Conservation (phyloP, 2,113 vertebrate genomes). For the Oryzias curvinotus region DNA sequence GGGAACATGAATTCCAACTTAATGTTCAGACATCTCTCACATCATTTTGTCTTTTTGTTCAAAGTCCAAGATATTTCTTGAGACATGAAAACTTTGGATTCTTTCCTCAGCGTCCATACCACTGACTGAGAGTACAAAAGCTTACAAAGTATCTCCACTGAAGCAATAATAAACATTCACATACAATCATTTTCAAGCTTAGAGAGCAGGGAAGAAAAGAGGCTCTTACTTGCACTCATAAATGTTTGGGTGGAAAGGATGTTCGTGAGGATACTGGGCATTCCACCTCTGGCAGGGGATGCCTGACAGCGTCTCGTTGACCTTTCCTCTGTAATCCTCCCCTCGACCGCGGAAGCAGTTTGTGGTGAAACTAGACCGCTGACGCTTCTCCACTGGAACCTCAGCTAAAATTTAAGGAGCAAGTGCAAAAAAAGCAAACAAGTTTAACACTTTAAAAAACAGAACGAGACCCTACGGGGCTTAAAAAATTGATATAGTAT, state of each 20-base stretch:
- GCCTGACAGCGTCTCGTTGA: slow-evolving; percentile 85
- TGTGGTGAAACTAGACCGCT: slow-evolving; percentile 74
- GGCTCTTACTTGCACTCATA: slow-evolving; percentile 91
- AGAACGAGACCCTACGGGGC: not conserved
- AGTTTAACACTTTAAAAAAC: not conserved
- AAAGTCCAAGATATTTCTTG: too few species aligned
- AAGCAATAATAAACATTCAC: slow-evolving; percentile 42
- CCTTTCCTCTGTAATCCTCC: slow-evolving; percentile 86
- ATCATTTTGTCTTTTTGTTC: not conserved
- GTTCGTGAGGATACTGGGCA: slow-evolving; percentile 84
- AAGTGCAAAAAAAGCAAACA: not conserved
- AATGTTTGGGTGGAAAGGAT: slow-evolving; percentile 86
- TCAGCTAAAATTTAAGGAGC: slow-evolving; percentile 54
- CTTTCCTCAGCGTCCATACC: slow-evolving; percentile 15
- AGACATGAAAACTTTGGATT: not conserved
- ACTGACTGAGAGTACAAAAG: slow-evolving; percentile 36
- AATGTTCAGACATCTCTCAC: slow-evolving; percentile 1
- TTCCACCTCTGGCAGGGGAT: slow-evolving; percentile 95
- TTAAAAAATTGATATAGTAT: not conserved
- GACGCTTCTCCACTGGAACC: slow-evolving; percentile 66
- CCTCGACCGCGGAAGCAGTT: slow-evolving; percentile 89
- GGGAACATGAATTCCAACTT: slow-evolving; percentile 4
- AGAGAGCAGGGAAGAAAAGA: not conserved
- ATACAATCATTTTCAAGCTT: slow-evolving; percentile 8
- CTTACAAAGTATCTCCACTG: slow-evolving; percentile 16